These are phyloP conservation scores for Diarsia brunnea DNA, from an alignment of 2,888 invertebrate genomes.

Conservation along the genomic window DNA sequence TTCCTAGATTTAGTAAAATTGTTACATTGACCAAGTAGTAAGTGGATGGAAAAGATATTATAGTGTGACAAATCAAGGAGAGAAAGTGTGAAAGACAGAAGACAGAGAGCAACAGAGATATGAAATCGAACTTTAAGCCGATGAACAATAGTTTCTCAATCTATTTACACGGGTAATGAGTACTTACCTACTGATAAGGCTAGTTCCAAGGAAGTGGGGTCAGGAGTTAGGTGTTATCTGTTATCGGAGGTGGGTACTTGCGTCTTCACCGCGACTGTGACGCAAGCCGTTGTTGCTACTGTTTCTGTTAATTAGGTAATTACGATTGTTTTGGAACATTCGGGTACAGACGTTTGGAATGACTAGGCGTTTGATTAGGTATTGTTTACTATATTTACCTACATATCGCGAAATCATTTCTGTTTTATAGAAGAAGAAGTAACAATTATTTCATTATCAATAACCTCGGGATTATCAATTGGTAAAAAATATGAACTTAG, in stretches of 20 bases:
- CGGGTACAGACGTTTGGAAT: not conserved
- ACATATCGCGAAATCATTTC: not conserved
- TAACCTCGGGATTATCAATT: not conserved
- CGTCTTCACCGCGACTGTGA: constrained; percentile 51
- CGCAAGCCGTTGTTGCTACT: constrained; percentile 38
- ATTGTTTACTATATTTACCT: not conserved
- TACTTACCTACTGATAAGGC: constrained; percentile 53
- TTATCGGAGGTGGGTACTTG: constrained; percentile 52
- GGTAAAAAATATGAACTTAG: not conserved
- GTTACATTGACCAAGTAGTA: too few relatives aligned
- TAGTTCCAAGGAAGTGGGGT: constrained; percentile 73
- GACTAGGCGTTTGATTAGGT: not conserved
- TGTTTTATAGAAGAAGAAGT: not conserved
- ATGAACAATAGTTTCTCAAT: constrained; percentile 29
- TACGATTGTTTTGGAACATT: constrained; percentile 15
- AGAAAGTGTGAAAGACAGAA: constrained; percentile 7
- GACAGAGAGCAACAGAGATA: not conserved
- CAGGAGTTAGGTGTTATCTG: constrained; percentile 63
- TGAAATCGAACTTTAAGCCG: constrained; percentile 3
- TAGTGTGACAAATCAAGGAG: not conserved
- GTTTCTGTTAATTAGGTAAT: constrained; percentile 36
- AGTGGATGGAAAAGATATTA: not conserved
- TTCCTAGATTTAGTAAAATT: not conserved
- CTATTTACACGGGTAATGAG: constrained; percentile 51
- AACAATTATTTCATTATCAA: not conserved